A percentile compares a stretch with the other conserved stretches of the same genome.
phyloP scores from a whole-genome alignment of 1,140 invertebrate species.

The Lepidostoma basale region DNA sequence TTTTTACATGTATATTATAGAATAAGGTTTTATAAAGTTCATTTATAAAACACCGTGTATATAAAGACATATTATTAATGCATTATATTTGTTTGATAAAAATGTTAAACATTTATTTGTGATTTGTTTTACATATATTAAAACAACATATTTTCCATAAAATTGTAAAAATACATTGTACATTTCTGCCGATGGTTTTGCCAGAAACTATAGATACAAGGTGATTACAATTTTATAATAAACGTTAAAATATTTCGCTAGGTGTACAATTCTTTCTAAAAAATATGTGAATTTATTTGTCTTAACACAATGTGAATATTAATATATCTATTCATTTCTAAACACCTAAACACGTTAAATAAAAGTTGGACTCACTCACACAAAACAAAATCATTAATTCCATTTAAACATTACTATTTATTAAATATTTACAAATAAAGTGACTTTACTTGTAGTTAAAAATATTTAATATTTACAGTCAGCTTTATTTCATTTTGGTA shows the following conservation, averaged over 20 bases:
- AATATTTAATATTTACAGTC: background rate
- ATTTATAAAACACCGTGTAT: too few relatives aligned
- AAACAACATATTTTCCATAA: too few relatives aligned
- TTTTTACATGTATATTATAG: too few relatives aligned
- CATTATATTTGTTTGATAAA: too few relatives aligned
- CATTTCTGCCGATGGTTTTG: too few relatives aligned
- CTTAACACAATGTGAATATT: slow-evolving; percentile 11
- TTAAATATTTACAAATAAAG: background rate
- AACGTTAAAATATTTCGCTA: background rate
- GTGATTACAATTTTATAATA: background rate
- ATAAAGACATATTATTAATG: too few relatives aligned
- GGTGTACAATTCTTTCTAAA: slow-evolving; percentile 34
- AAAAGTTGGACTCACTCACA: slow-evolving; percentile 8
- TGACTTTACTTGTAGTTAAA: background rate
- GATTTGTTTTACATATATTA: too few relatives aligned
- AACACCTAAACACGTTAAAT: slow-evolving; percentile 31
- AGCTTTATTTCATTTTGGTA: background rate
- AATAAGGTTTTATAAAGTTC: too few relatives aligned
- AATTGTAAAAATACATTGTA: slow-evolving; percentile 3
- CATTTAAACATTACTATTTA: background rate
- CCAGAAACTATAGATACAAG: background rate
- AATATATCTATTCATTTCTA: slow-evolving; percentile 15
- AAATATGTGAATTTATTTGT: slow-evolving; percentile 35
- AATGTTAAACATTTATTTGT: too few relatives aligned
- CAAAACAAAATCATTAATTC: slow-evolving; percentile 8